These are phyloP conservation scores for Puffinus mauretanicus DNA, from an alignment of 2,113 vertebrate species.

Conservation along the genomic window DNA sequence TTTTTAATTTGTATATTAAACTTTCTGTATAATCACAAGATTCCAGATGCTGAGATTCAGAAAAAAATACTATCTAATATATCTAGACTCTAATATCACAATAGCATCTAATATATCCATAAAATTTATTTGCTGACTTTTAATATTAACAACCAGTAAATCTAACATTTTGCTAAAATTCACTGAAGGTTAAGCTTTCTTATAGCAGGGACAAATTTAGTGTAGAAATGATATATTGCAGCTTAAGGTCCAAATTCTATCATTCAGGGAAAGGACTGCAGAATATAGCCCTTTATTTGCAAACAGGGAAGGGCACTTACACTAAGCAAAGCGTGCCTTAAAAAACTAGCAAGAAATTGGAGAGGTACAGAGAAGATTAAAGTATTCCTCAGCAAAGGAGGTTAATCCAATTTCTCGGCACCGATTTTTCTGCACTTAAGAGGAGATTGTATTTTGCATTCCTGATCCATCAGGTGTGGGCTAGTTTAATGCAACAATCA, in stretches of 20 bases:
- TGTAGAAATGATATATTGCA: background rate
- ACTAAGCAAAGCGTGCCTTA: background rate
- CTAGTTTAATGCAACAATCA: background rate
- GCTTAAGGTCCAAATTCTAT: background rate
- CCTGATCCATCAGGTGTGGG: background rate
- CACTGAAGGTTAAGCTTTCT: background rate
- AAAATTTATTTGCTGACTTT: background rate
- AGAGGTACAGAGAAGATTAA: slow-evolving; percentile 16
- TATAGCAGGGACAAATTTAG: background rate
- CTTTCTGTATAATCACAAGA: background rate
- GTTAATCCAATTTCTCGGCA: slow-evolving; percentile 48
- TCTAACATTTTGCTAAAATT: background rate
- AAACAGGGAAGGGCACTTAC: slow-evolving; percentile 16
- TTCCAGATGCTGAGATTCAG: background rate
- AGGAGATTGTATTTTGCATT: slow-evolving; percentile 17
- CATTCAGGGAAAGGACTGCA: background rate
- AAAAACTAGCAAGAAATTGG: slow-evolving; percentile 20
- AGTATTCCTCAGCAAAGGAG: background rate
- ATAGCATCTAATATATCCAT: background rate
- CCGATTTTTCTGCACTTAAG: slow-evolving; percentile 6
- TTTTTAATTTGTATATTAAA: background rate
- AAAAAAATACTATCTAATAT: background rate
- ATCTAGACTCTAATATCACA: background rate
- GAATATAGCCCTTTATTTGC: slow-evolving; percentile 11
- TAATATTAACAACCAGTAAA: background rate